These are phyloP conservation scores for Dipodomys stephensi DNA, from an alignment of 2,113 vertebrate species.

Conservation along the genomic window DNA sequence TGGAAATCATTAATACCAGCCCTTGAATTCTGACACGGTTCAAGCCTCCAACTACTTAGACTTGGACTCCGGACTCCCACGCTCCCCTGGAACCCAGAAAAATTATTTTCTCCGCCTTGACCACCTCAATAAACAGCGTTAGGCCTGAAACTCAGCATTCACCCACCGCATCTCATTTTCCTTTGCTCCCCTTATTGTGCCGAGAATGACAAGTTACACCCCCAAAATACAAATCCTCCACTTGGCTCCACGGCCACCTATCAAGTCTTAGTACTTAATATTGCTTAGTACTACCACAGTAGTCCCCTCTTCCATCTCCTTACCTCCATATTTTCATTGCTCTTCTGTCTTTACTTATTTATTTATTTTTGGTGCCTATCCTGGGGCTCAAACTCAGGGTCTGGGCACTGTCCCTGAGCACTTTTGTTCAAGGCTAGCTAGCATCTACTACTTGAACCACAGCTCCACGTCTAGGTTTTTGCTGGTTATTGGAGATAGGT, in stretches of 20 bases:
- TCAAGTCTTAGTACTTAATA: no score
- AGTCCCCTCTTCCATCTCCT: not conserved
- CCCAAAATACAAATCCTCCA: not conserved
- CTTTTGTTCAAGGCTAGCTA: no score
- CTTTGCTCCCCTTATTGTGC: not conserved
- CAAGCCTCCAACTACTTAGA: not conserved
- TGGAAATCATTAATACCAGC: no score
- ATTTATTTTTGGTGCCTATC: no score
- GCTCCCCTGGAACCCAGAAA: not conserved
- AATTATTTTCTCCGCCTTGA: not conserved
- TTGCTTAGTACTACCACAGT: not conserved
- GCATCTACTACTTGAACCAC: no score
- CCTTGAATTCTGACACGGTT: not conserved
- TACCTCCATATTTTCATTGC: not conserved
- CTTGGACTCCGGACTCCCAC: not conserved
- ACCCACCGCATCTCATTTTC: not conserved
- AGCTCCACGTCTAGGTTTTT: no score
- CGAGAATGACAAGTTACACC: not conserved
- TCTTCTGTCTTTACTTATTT: no score
- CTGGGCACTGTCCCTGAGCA: no score
- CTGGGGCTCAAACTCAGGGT: no score
- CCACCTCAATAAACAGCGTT: not conserved
- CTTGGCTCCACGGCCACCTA: not conserved
- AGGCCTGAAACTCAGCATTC: not conserved
- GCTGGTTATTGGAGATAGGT: no score